Percentiles rank a stretch among this genome's conserved stretches.
Conservation (phyloP, 2,113 vertebrate species). For the Albula goreensis region DNA sequence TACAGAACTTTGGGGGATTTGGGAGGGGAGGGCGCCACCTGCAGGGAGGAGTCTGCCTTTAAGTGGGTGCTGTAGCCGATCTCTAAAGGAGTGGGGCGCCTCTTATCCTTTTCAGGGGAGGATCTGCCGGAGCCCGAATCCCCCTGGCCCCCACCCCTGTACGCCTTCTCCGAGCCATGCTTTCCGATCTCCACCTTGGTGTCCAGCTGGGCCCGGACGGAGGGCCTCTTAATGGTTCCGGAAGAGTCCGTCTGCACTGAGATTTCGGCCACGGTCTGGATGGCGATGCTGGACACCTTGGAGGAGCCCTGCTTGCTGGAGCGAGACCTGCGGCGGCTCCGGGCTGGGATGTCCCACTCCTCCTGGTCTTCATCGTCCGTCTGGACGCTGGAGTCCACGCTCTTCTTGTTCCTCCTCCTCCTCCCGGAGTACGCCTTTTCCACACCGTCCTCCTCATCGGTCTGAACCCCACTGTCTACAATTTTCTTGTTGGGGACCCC, state of each 20-base stretch:
- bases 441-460: constrained; percentile 88
- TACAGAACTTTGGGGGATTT: constrained; percentile 97
- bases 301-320: constrained; percentile 73
- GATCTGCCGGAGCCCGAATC: constrained; percentile 81
- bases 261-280: constrained; percentile 94
- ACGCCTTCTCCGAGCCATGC: constrained; percentile 81
- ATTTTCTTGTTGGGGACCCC: constrained; percentile 80
- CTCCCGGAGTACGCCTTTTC: constrained; percentile 83
- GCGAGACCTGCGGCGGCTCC: constrained; percentile 81
- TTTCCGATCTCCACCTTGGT: constrained; percentile 88
- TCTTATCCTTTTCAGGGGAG: constrained; percentile 86
- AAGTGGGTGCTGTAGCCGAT: constrained; percentile 87
- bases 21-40: constrained; percentile 83
- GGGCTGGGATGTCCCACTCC: constrained; percentile 86
- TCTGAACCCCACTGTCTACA: constrained; percentile 94
- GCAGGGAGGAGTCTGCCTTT: constrained; percentile 82
- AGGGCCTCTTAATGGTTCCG: constrained; percentile 85
- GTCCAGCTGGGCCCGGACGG: constrained; percentile 77
- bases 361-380: constrained; percentile 98
- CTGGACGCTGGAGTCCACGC: constrained; percentile 95
- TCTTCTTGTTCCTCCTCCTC: constrained; percentile 86
- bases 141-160: constrained; percentile 79
- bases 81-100: constrained; percentile 89
- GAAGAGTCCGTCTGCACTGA: constrained; percentile 94
- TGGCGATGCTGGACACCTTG: constrained; percentile 82